Evolutionary conservation across 2,888 invertebrate species (phyloP).

Genomic region (Coenonympha glycerion): DNA sequence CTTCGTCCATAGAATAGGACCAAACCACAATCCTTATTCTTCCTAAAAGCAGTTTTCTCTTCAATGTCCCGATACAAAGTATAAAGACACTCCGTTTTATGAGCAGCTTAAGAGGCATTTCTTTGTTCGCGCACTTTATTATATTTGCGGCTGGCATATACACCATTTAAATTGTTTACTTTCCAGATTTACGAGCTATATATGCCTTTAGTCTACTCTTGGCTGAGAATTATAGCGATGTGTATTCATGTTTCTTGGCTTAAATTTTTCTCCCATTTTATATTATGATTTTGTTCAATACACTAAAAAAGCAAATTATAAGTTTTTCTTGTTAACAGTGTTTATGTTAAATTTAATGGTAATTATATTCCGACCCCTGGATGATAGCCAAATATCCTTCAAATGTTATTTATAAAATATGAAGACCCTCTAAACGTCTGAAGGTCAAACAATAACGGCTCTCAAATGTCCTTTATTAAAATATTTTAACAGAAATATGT

Average conservation of each 20-base stretch:
- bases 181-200: constrained; percentile 38
- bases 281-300: too few relatives aligned
- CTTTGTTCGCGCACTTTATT: constrained; percentile 23
- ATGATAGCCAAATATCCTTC: background rate
- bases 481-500: background rate
- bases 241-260: too few relatives aligned
- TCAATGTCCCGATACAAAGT: constrained; percentile 24
- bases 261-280: too few relatives aligned
- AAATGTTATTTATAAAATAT: background rate
- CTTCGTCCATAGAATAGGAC: constrained; percentile 2
- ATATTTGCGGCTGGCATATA: constrained; percentile 17
- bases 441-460: background rate
- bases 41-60: constrained; percentile 20
- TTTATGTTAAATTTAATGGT: background rate
- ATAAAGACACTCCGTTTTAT: constrained; percentile 27
- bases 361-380: background rate
- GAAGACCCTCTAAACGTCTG: background rate
- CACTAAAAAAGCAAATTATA: too few relatives aligned
- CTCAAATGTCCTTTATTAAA: background rate
- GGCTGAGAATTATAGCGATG: constrained; percentile 1
- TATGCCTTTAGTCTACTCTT: constrained; percentile 19
- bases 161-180: constrained; percentile 34
- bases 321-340: background rate
- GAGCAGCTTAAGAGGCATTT: constrained; percentile 19
- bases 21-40: constrained; percentile 17